Evolutionary conservation across 2,113 vertebrate species (phyloP), one percentile per base, ranked within the genome.

Genomic region (Thymallus thymallus): DNA sequence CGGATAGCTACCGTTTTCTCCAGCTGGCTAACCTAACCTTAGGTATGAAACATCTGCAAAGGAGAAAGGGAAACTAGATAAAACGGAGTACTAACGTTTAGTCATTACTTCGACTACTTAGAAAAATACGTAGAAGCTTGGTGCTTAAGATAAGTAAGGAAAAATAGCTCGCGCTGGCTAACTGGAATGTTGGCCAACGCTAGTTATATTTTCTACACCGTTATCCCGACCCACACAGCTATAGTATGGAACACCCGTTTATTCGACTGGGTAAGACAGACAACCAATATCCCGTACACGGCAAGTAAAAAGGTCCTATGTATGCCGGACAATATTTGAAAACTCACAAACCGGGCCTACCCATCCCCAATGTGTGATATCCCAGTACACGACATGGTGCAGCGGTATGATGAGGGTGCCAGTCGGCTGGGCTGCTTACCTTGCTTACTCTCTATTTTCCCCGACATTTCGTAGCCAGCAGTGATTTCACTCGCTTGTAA

Each of bases 391-490:
- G 67, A 75, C 55, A 30, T 14, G 74, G 66, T 66, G 76, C 75
- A 9, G 66, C 6, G n/a, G 81, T 78, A 75, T 74, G 79, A 22
- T n/a, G 51, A 14, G 51, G 35, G 68, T n/a, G 75, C 46, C 16
- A 73, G 71, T 77, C 80, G 74, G 68, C 48, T 72, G 76, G 48
- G 16, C 16, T 67, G 73, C 91, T 90, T 87, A 94, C 93, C 93
- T 89, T 92, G 93, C 78, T 94, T 94, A 84, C 91, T 93, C 78
- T 94, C 93, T 84, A 92, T 92, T 89, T 93, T 94, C 65, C 92
- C 92, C 87, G 93, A 94, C 93, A 94, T 94, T 86, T 92, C 87
- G 79, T 84, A 64, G 80, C 85, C 88, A 88, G 89, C 87, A 83
- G 89, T 81, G 87, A 82, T 81, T 87, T 88, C 88, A 84, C 88